Conservation (phyloP, 2,113 vertebrate genomes). For the Hiodon tergisus region DNA sequence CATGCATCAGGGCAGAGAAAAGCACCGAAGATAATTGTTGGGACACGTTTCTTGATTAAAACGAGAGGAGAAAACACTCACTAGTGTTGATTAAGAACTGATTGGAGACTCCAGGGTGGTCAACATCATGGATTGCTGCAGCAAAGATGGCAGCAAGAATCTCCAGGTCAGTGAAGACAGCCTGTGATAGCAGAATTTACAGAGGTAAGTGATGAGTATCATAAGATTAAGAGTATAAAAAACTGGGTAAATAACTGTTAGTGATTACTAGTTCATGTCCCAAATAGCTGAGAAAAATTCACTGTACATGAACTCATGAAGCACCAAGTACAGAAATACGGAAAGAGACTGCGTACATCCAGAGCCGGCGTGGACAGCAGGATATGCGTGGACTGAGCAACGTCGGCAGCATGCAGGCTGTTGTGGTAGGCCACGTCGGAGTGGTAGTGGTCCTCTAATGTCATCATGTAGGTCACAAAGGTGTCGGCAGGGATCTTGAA, state of each 20-base stretch:
- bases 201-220: neutral
- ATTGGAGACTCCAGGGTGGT: conserved; percentile 97
- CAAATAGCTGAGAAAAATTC: too few relatives aligned
- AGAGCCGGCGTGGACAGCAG: conserved; percentile 93
- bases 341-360: conserved; percentile 74
- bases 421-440: conserved; percentile 95
- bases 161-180: conserved; percentile 95
- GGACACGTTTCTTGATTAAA: neutral
- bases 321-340: neutral
- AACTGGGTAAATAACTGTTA: too few relatives aligned
- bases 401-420: conserved; percentile 94
- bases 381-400: conserved; percentile 94
- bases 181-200: conserved; percentile 55
- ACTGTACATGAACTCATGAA: neutral
- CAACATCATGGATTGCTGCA: conserved; percentile 94
- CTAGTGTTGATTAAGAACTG: conserved; percentile 98
- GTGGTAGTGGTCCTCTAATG: conserved; percentile 95
- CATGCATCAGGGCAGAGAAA: neutral
- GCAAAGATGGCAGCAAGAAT: conserved; percentile 96
- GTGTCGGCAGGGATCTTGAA: conserved; percentile 92
- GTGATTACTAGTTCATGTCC: too few relatives aligned
- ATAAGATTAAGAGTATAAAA: neutral
- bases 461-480: conserved; percentile 97
- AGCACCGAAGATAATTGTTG: too few relatives aligned
- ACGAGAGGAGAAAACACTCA: conserved; percentile 60